Evolutionary conservation across 2,797 vertebrate genomes (phyloP), one percentile per base, ranked within the genome.

Genomic region (Etheostoma perlongum): DNA sequence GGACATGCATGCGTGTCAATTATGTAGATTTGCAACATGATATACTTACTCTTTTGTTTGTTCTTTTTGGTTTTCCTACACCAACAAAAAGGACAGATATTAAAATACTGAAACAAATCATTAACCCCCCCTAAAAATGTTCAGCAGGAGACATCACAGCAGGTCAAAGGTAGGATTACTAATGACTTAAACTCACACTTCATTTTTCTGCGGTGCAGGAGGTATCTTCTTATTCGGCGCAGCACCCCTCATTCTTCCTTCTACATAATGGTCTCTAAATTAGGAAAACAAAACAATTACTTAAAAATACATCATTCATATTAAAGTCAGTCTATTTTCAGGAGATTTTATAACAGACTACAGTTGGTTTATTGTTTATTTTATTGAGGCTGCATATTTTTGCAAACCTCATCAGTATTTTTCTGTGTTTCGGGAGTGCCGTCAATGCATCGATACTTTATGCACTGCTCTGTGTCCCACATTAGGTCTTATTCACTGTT

Each of bases 221-320:
- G 98, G 96, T 80, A 97, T 95, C 93, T 99, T 98, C 97, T 99
- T 99, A 93, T 97, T 98, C 6, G 97, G 97, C 88, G 97, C 97
- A 93, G 97, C 97, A 74, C 97, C 98, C 96, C 97, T 97, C 98
- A 99, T 98, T 96, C 97, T 99, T 83, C 98, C 97, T 93, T 99
- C 98, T 93, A 97, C 97, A 97, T 98, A 99, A 74, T 99, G 98
- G 92, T 99, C 98, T 97, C 98, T 99, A 85, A 13, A 89, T 70
- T 16, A 16, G 58, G 1, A 81, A 75, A 77, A 66, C 0, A 72
- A 21, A 76, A 61, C 15, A 30, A 42, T 59, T 19, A 67, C 1
- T 18, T 27, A 18, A 42, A 1, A 65, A 67, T n/a, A 18, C 2
- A 54, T 10, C 0, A 18, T 48, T 79, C 1, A 42, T 14, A 42